A percentile compares a stretch with the other conserved stretches of the same genome.
Conservation (phyloP, 2,888 invertebrate genomes). For the Hypercompe scribonia region DNA sequence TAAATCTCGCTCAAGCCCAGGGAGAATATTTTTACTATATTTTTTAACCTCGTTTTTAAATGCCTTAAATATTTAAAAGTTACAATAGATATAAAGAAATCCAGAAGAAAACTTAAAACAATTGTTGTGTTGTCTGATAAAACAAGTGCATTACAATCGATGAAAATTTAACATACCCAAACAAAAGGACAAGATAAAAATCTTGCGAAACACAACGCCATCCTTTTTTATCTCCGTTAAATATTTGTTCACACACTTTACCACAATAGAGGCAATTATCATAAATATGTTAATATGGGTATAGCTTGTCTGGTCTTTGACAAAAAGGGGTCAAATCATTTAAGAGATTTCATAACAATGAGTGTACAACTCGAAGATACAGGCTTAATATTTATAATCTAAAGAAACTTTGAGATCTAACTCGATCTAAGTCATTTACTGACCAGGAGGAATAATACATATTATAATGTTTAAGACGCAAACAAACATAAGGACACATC, state of each 20-base stretch:
- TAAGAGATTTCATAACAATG: neutral
- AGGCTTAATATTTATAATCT: neutral
- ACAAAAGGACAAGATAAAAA: neutral
- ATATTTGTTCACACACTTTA: neutral
- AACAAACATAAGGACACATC: too few relatives aligned
- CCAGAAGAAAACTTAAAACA: too few relatives aligned
- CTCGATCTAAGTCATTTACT: neutral
- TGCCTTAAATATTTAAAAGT: too few relatives aligned
- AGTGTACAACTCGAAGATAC: neutral
- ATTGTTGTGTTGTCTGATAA: neutral
- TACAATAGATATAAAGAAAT: too few relatives aligned
- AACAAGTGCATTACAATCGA: neutral
- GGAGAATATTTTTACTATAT: too few relatives aligned
- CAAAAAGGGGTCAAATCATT: neutral
- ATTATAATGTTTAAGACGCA: too few relatives aligned
- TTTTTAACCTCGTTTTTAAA: too few relatives aligned
- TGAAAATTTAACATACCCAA: neutral
- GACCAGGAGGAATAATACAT: too few relatives aligned
- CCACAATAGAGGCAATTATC: neutral
- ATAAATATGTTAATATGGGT: neutral
- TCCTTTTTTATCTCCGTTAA: neutral
- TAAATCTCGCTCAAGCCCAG: too few relatives aligned
- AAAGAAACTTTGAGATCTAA: neutral
- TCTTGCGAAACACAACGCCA: neutral
- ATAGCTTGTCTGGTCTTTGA: neutral